Conservation (phyloP, 2,888 invertebrate species). For the Cloeon dipterum region DNA sequence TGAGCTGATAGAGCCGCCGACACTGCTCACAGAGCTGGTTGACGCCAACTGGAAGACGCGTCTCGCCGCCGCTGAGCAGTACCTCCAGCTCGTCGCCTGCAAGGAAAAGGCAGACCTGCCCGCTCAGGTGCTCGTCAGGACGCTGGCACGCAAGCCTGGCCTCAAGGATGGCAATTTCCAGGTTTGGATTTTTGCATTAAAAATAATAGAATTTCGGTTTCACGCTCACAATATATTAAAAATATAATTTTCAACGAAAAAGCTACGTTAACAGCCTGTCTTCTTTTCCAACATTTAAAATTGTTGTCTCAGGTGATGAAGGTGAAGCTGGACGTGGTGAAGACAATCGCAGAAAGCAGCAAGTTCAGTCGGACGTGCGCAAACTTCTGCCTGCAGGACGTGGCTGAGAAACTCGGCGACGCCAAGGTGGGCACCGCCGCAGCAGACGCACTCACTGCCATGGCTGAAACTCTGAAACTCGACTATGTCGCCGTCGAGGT, state of each 20-base stretch:
- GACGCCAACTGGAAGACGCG: constrained; percentile 75
- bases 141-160: constrained; percentile 63
- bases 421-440: constrained; percentile 47
- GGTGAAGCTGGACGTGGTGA: constrained; percentile 53
- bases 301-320: too few relatives aligned
- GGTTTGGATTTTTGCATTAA: too few relatives aligned
- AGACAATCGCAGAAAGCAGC: constrained; percentile 51
- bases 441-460: constrained; percentile 42
- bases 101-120: constrained; percentile 37
- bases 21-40: constrained; percentile 37
- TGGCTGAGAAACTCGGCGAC: constrained; percentile 69
- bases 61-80: constrained; percentile 47
- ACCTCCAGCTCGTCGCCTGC: constrained; percentile 32
- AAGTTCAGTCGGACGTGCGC: constrained; percentile 47
- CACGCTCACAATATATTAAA: too few relatives aligned
- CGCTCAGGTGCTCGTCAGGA: constrained; percentile 51
- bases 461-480: constrained; percentile 56
- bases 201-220: too few relatives aligned
- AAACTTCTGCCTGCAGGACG: constrained; percentile 50
- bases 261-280: too few relatives aligned
- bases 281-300: too few relatives aligned
- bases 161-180: constrained; percentile 76
- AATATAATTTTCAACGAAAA: too few relatives aligned
- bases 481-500: constrained; percentile 50
- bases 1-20: constrained; percentile 35